Base-by-base conservation (phyloP, 2,888 invertebrate species). In the Drosophila sordidula region DNA sequence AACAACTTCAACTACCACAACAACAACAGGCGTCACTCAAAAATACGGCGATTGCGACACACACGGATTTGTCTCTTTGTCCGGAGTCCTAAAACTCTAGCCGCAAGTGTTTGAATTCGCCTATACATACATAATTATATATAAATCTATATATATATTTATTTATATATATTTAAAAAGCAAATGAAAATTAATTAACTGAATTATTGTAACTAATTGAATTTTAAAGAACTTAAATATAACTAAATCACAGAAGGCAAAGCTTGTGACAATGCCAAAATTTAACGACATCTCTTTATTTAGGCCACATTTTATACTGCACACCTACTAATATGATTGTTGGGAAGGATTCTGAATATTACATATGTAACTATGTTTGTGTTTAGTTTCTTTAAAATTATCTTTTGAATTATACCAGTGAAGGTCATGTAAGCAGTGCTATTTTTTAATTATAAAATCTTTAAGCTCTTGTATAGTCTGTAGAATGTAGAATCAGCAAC, bases 221-320 rank as follows among this genome's bases (percentile, higher is more conserved):
- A 81, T 81, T 84, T 86, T 64, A 86, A 84, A 51, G 54, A 75
- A 67, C 67, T 52, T 88, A 86, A 86, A 84, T 80, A 88, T 86
- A 80, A 64, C 63, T 64, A 70, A 70, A 76, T 56, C 51, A 59
- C 64, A 76, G 73, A 87, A 65, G 88, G 82, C 82, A 81, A 78
- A 78, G 76, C 74, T 87, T 87, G 79, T 87, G 79, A 81, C 82
- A 36, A 79, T 87, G 82, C 82, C 82, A 80, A 69, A 49, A 66
- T 62, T 39, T 36, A 41, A 49, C 14, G 36, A 46, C n/a, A 34
- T 46, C 12, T 66, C 26, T 29, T 65, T 65, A 34, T 39, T 61
- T 14, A 39, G 16, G 16, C 16, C 3, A 16, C 12, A 12, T 11
- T n/a, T 5, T 55, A 55, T 39, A 39, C 49, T 34, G 47, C 47